These are phyloP conservation scores for Psococerastis gibbosa DNA, from an alignment of 2,888 invertebrate genomes.

Conservation along the genomic window DNA sequence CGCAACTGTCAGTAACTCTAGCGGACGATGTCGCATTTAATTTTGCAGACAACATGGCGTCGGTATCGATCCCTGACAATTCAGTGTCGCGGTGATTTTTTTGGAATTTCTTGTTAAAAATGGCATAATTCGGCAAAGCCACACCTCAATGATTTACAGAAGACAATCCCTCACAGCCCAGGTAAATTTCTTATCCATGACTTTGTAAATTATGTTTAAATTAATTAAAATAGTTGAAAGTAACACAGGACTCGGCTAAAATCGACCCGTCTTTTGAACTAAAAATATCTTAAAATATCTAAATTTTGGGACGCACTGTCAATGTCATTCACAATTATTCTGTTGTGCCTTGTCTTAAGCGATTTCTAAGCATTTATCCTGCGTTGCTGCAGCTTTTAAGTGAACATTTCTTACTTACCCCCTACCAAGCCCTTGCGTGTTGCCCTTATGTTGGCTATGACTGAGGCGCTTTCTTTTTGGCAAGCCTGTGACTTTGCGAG, in stretches of 20 bases:
- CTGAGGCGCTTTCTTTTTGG: too few species aligned
- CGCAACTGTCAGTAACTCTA: not conserved
- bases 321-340: conserved; percentile 6
- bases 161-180: not conserved
- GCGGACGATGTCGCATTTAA: conserved; percentile 2
- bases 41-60: conserved; percentile 10
- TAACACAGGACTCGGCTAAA: not conserved
- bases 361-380: too few species aligned
- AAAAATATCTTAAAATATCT: conserved; percentile 9
- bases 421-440: too few species aligned
- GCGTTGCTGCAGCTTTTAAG: too few species aligned
- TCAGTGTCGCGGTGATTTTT: not conserved
- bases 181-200: not conserved
- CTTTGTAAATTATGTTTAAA: not conserved
- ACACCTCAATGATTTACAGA: not conserved
- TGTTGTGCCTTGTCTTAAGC: too few species aligned
- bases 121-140: not conserved
- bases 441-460: too few species aligned
- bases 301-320: conserved; percentile 6
- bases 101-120: not conserved
- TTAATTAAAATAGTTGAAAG: not conserved
- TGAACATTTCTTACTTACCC: too few species aligned
- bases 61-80: conserved; percentile 8
- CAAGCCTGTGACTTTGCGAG: too few species aligned
- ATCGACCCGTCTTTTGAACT: conserved; percentile 7